Base-by-base conservation (phyloP, 2,888 invertebrate genomes). In the Panorpa germanica region DNA sequence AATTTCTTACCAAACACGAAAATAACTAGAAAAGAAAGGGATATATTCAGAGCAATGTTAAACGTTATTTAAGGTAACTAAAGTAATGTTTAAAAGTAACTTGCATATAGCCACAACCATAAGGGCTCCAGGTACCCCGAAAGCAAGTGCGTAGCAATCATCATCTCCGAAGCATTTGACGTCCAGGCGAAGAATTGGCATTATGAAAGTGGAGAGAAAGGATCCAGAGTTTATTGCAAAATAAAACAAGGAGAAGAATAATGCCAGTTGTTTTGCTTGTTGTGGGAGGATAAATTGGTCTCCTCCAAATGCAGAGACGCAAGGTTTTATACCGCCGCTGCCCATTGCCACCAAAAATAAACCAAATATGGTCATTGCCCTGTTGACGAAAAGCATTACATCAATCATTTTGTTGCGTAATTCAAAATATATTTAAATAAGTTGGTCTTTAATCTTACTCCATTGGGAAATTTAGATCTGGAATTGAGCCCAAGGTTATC, bases 271-370 rank as follows among this genome's bases (percentile, higher is more conserved):
- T 41, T 57, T 58, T 41, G 71, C 72, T 55, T 91, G 83, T 38
- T 80, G 72, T 0, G 81, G 81, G 27, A 82, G 41, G 27, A 68
- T 60, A 52, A 91, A 90, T 54, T 91, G 93, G 50, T 95, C 93
- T 0, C 91, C 93, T 2, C 93, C 95, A 50, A 95, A 93, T 0
- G 93, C 85, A 0, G 86, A 67, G 0, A 95, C 91, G 45, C 91
- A 93, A 0, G 93, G 91, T 47, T 95, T 95, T 41, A 95, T 95
- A 2, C 91, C 91, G 2, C 93, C 93, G 0, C 90, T 88, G 1
- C 90, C 91, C 9, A 90, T 43, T 0, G 88, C 88, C 42, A 95
- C 83, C 15, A 80, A 52, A 0, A 74, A 40, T 10, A 82, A 53
- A 2, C 76, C 76, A 13, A 74, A 3, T 15, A 77, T 59, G n/a